Evolutionary conservation across 2,888 invertebrate genomes (phyloP).

Genomic region (Epirrhoe tristata): DNA sequence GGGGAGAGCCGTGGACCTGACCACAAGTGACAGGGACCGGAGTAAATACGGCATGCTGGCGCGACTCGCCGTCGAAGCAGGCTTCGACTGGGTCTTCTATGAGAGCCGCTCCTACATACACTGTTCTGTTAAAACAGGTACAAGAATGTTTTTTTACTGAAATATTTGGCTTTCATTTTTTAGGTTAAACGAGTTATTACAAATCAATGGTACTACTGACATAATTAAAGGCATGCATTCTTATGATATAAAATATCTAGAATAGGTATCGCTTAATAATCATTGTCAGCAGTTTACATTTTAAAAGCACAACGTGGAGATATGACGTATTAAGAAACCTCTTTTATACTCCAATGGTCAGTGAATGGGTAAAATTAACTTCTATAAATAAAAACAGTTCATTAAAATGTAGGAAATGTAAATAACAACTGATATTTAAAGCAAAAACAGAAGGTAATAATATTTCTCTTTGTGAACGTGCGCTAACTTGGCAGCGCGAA

Average conservation of each 20-base stretch:
- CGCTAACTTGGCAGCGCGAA: conserved; percentile 39
- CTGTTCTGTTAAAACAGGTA: conserved; percentile 99
- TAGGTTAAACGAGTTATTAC: too few species aligned
- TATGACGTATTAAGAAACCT: too few species aligned
- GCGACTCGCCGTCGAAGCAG: conserved; percentile 97
- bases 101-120: conserved; percentile 97
- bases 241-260: too few species aligned
- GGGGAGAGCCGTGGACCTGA: conserved; percentile 98
- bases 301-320: too few species aligned
- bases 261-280: too few species aligned
- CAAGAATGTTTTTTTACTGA: not conserved
- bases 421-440: conserved; percentile 22
- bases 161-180: not conserved
- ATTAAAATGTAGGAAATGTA: conserved; percentile 31
- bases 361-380: conserved; percentile 1
- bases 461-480: conserved; percentile 24
- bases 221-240: too few species aligned
- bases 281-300: too few species aligned
- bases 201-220: too few species aligned
- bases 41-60: conserved; percentile 98
- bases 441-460: conserved; percentile 24
- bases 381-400: conserved; percentile 15
- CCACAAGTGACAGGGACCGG: conserved; percentile 96
- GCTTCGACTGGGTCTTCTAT: conserved; percentile 99
- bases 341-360: not conserved